Evolutionary conservation across 1,140 invertebrate genomes (phyloP).

Genomic region (Pseudobourletiella spinata): DNA sequence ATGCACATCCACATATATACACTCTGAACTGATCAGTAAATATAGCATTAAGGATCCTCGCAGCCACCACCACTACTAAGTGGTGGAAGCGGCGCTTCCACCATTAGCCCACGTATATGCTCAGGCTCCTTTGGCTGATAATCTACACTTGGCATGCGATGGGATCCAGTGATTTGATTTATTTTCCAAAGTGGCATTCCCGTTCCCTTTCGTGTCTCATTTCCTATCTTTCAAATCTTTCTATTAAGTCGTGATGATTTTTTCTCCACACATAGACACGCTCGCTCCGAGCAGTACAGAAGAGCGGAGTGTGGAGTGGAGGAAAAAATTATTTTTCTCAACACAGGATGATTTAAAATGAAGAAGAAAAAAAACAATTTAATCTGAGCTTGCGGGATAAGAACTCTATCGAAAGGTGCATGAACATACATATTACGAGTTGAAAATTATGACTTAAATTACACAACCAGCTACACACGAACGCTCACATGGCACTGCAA

Average conservation of each 20-base stretch:
- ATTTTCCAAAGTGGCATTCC: background rate
- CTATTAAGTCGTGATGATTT: background rate
- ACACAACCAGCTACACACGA: too few relatives aligned
- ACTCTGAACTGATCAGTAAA: background rate
- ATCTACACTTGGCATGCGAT: background rate
- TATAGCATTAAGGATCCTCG: background rate
- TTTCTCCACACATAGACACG: too few relatives aligned
- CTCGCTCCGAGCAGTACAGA: too few relatives aligned
- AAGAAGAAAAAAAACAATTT: background rate
- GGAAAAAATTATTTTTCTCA: too few relatives aligned
- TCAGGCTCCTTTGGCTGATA: background rate
- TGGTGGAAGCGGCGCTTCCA: too few relatives aligned
- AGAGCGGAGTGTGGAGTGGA: too few relatives aligned
- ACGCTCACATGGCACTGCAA: too few relatives aligned
- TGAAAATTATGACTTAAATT: too few relatives aligned
- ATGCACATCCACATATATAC: background rate
- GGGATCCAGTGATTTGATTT: background rate
- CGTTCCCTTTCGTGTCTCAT: background rate
- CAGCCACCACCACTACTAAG: too few relatives aligned
- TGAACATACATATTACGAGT: too few relatives aligned
- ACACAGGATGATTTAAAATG: background rate
- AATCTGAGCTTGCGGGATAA: background rate
- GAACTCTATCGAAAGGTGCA: too few relatives aligned
- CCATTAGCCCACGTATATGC: background rate
- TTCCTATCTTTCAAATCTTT: background rate